Conservation (phyloP, 2,113 vertebrate species). For the Oryzias curvinotus region DNA sequence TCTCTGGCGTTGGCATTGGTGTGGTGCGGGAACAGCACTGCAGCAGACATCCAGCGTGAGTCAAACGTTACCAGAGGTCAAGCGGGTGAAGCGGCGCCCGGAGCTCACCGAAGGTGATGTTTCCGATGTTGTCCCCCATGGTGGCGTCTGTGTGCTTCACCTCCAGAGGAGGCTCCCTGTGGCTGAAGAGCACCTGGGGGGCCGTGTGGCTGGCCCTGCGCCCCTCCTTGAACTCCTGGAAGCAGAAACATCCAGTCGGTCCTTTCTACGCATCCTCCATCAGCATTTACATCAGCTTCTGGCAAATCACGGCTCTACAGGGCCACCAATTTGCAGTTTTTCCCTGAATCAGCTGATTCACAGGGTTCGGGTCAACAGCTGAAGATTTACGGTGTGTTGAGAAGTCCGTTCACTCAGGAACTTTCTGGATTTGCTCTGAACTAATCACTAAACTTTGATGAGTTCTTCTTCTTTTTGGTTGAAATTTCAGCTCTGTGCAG, state of each 20-base stretch:
- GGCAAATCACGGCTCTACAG: too few relatives aligned
- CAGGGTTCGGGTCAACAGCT: too few relatives aligned
- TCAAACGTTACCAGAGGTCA: background rate
- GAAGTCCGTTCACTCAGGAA: too few relatives aligned
- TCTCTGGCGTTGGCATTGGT: conserved; percentile 94
- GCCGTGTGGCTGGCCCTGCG: conserved; percentile 97
- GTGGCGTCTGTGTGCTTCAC: conserved; percentile 96
- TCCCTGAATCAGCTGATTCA: too few relatives aligned
- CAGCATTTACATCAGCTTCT: too few relatives aligned
- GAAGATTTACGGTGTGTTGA: too few relatives aligned
- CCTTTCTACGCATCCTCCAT: too few relatives aligned
- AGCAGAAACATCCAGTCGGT: background rate
- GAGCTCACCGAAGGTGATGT: conserved; percentile 93
- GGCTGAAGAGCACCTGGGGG: conserved; percentile 97
- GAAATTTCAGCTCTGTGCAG: too few relatives aligned
- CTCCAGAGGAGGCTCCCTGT: conserved; percentile 96
- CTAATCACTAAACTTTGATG: too few relatives aligned
- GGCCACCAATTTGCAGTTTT: too few relatives aligned
- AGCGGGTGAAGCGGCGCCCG: background rate
- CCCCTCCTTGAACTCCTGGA: conserved; percentile 97
- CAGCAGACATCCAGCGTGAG: background rate
- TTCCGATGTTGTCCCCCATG: conserved; percentile 96
- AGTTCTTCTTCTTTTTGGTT: too few relatives aligned
- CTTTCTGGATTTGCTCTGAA: too few relatives aligned
- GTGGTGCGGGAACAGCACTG: conserved; percentile 96